Conservation (phyloP, 1,140 invertebrate genomes). For the Drosophila athabasca region DNA sequence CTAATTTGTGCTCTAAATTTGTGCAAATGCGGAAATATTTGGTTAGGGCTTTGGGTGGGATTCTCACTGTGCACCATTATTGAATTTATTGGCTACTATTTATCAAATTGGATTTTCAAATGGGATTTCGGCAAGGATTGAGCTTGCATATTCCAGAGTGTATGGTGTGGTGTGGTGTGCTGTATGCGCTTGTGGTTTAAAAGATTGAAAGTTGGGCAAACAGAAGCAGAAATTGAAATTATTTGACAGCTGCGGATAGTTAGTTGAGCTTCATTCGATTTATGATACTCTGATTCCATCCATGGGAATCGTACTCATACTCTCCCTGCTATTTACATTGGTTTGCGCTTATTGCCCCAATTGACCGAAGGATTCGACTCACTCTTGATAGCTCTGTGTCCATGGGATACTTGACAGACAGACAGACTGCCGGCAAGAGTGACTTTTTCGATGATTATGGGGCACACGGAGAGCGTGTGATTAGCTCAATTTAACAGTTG, state of each 20-base stretch:
- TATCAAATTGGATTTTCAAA: conserved; percentile 76
- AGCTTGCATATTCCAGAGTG: conserved; percentile 4
- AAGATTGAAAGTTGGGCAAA: conserved; percentile 58
- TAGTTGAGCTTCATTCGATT: conserved; percentile 41
- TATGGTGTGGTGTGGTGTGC: conserved; percentile 34
- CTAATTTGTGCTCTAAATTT: conserved; percentile 79
- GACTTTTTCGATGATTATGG: conserved; percentile 39
- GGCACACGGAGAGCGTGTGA: conserved; percentile 46
- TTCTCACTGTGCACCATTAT: conserved; percentile 53
- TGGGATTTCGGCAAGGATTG: conserved; percentile 35
- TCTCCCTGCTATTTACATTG: too few relatives aligned
- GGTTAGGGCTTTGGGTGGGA: conserved; percentile 52
- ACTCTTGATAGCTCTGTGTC: conserved; percentile 12
- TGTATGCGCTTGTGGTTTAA: conserved; percentile 33
- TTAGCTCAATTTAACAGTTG: conserved; percentile 72
- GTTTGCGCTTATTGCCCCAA: conserved; percentile 9
- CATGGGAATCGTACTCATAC: not conserved
- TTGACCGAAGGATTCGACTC: conserved; percentile 15
- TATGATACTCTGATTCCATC: conserved; percentile 7
- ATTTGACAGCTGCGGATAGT: conserved; percentile 41
- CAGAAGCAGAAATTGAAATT: conserved; percentile 19
- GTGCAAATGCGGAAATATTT: conserved; percentile 72
- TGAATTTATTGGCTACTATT: conserved; percentile 77
- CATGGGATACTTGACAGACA: not conserved
- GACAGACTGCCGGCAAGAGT: conserved; percentile 14